Percentiles rank a stretch among this genome's conserved stretches.
Conservation (phyloP, 2,113 vertebrate genomes). For the Scomber japonicus region DNA sequence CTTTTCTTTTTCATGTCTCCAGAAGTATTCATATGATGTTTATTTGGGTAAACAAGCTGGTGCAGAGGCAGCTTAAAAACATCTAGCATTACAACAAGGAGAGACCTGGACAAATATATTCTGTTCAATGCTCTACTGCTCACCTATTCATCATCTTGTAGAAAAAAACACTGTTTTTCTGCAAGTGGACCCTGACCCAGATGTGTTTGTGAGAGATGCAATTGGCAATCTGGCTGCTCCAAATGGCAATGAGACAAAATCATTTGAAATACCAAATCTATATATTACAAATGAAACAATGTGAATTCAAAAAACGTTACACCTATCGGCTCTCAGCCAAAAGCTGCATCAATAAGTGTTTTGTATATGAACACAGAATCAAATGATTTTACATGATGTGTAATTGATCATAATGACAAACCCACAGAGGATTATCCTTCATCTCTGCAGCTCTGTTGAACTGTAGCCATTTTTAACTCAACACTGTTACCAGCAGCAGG, state of each 20-base stretch:
- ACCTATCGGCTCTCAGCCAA: background rate
- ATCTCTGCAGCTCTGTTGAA: background rate
- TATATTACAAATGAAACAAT: slow-evolving; percentile 9
- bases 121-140: background rate
- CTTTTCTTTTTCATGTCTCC: slow-evolving; percentile 13
- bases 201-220: background rate
- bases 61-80: slow-evolving; percentile 6
- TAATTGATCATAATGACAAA: background rate
- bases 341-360: background rate
- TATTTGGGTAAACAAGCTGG: slow-evolving; percentile 23
- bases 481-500: too few relatives aligned
- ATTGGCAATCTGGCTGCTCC: background rate
- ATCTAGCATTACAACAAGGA: background rate
- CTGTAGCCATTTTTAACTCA: background rate
- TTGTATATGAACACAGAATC: background rate
- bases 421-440: background rate
- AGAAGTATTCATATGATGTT: slow-evolving; percentile 17
- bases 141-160: slow-evolving; percentile 8
- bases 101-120: slow-evolving; percentile 28
- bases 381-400: background rate
- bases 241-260: background rate
- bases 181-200: background rate
- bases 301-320: background rate
- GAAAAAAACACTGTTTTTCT: background rate
- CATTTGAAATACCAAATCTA: background rate